These are phyloP conservation scores for Portunus trituberculatus DNA, from an alignment of 1,140 invertebrate genomes.

Conservation along the genomic window DNA sequence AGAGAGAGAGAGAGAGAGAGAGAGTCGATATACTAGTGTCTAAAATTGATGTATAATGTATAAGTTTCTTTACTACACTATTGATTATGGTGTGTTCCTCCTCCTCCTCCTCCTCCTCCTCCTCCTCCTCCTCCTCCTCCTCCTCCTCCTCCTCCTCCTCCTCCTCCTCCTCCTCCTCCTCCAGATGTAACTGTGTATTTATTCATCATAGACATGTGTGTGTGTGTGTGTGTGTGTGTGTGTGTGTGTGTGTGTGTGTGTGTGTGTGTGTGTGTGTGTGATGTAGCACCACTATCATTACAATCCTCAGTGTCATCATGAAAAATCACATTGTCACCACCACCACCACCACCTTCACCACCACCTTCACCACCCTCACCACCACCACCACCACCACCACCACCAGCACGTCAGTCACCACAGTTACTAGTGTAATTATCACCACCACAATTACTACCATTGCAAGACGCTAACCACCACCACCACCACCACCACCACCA, in stretches of 20 bases:
- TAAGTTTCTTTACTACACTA: neutral
- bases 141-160: neutral
- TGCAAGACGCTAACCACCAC: neutral
- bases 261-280: conserved; percentile 24
- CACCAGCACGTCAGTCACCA: neutral
- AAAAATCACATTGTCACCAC: neutral
- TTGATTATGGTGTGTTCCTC: neutral
- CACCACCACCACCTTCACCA: neutral
- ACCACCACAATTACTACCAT: conserved; percentile 13
- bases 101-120: conserved; percentile 16
- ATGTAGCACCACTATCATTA: neutral
- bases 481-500: neutral
- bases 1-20: conserved; percentile 14
- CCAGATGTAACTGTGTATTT: neutral
- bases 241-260: neutral
- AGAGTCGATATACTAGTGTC: neutral
- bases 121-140: neutral
- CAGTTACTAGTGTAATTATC: neutral
- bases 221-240: neutral
- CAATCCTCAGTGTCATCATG: neutral
- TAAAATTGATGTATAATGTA: neutral
- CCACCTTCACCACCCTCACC: neutral
- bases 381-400: conserved; percentile 20
- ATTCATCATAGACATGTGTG: neutral
- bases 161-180: neutral